Evolutionary conservation across 2,113 vertebrate species (phyloP).

Genomic region (Anolis sagrei): DNA sequence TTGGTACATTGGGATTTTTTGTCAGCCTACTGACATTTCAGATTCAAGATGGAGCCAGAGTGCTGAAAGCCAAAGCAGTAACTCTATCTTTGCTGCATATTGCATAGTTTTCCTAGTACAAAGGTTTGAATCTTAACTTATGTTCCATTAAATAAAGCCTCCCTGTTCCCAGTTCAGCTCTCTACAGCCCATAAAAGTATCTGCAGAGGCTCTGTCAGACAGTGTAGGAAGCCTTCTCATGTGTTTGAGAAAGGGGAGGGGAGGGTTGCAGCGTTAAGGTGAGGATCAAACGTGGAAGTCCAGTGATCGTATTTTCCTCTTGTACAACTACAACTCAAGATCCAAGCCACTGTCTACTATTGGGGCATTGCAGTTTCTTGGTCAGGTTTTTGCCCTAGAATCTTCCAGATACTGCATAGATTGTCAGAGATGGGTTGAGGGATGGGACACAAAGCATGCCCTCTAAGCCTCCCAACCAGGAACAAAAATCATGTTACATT

Average conservation of each 20-base stretch:
- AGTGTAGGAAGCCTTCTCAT: not conserved
- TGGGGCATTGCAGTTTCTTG: too few relatives aligned
- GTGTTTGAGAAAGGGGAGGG: not conserved
- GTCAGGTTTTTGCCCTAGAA: too few relatives aligned
- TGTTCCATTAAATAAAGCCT: not conserved
- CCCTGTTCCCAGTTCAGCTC: not conserved
- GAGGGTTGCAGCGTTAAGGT: not conserved
- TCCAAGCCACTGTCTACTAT: too few relatives aligned
- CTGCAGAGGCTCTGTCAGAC: not conserved
- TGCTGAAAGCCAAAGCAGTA: not conserved
- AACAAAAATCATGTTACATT: too few relatives aligned
- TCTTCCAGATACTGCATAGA: too few relatives aligned
- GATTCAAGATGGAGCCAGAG: conserved; percentile 13
- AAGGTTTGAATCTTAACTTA: not conserved
- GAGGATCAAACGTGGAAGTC: not conserved
- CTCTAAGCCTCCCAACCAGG: too few relatives aligned
- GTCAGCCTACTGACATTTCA: conserved; percentile 10
- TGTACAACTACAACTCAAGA: not conserved
- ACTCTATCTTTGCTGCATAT: not conserved
- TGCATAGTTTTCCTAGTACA: not conserved
- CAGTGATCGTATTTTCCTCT: not conserved
- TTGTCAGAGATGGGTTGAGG: too few relatives aligned
- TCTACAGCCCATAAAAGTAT: not conserved
- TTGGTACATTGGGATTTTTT: conserved; percentile 7
- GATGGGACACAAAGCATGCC: too few relatives aligned